These are phyloP conservation scores for Tiliqua scincoides DNA, from an alignment of 2,113 vertebrate species.

Conservation along the genomic window DNA sequence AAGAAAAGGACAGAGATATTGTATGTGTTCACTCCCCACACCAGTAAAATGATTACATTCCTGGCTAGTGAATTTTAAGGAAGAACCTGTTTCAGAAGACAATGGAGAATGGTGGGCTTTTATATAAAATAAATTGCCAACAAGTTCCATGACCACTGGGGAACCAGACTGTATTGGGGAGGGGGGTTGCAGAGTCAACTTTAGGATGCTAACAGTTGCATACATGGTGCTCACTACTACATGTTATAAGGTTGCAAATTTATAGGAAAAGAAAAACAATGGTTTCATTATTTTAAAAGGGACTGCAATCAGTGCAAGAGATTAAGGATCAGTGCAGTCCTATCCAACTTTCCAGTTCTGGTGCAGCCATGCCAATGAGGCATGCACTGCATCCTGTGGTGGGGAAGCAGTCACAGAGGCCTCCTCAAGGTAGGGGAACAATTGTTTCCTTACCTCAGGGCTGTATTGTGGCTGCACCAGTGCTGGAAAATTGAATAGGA, in stretches of 20 bases:
- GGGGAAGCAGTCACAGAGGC: no score
- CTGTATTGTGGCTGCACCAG: no score
- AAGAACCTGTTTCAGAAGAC: neutral
- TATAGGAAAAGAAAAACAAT: neutral
- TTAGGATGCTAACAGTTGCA: no score
- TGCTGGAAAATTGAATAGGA: no score
- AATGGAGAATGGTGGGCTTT: neutral
- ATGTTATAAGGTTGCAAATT: neutral
- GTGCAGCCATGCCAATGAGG: no score
- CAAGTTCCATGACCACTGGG: neutral
- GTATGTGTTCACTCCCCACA: neutral
- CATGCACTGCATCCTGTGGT: no score
- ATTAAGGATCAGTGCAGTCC: no score
- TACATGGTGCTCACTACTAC: neutral
- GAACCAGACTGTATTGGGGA: no score
- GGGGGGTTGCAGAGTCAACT: no score
- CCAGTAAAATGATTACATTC: neutral
- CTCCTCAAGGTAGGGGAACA: no score
- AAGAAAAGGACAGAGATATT: neutral
- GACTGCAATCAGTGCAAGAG: neutral
- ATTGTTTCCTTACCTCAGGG: no score
- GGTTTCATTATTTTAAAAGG: neutral
- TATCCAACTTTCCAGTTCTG: no score
- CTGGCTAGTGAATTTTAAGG: neutral
- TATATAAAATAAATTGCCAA: neutral